Evolutionary conservation across 2,113 vertebrate species (phyloP), one percentile per base, ranked within the genome.

Genomic region (Zeus faber): DNA sequence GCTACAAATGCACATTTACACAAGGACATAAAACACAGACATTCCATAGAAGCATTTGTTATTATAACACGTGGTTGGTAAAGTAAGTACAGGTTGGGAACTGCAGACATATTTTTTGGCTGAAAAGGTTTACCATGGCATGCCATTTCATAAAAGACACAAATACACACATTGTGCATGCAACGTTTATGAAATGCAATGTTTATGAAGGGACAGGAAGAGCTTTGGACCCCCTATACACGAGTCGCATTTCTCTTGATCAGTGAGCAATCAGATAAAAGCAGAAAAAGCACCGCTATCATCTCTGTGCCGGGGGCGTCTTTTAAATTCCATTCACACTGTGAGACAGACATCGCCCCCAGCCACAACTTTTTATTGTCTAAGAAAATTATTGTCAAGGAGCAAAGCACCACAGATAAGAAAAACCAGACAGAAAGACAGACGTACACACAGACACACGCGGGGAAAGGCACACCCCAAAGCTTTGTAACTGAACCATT

Each of bases 191-290:
- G 7, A 21, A 22, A 17, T 44, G 6, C 7, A n/a, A 44, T 11
- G 41, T 21, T 41, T 35, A 35, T 33, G 14, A 46, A 14, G 3
- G 33, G 20, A 33, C 46, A 31, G 48, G 37, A 18, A 53, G 54
- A 52, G 50, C 21, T 22, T 20, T 21, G 16, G 21, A 48, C 29
- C 35, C 8, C n/a, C 9, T 16, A 14, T 35, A 29, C 47, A 35
- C 5, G 1, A 29, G 11, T 10, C 56, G 18, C 66, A 58, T 72
- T 74, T 64, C 53, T 74, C 62, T 71, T 57, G 35, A 55, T 50
- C 56, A 31, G 6, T 17, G 35, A 53, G 43, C 45, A 48, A 66
- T 63, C 65, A 78, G 60, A 71, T 71, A 73, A 78, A 60, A 66
- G 41, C 8, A 27, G 6, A 55, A 20, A 54, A 37, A 14, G 35